Percentiles rank a stretch among this genome's conserved stretches.
Conservation (phyloP, 2,113 vertebrate genomes). For the Hipposideros armiger region DNA sequence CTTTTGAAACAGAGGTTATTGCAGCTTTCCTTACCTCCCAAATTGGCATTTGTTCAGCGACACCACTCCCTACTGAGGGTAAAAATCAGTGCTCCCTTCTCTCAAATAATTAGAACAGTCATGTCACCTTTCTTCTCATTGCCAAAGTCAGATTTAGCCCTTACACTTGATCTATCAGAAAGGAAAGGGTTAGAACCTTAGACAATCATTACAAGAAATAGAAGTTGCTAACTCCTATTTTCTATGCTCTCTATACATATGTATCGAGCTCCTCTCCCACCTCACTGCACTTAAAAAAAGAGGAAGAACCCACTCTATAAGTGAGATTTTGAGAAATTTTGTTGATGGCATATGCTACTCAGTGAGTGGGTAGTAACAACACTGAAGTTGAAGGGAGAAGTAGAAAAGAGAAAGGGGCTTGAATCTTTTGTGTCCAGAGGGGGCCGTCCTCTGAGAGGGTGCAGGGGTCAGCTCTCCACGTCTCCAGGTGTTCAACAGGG, state of each 20-base stretch:
- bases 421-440: not conserved
- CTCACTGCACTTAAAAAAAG: not conserved
- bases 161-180: slow-evolving; percentile 20
- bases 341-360: not conserved
- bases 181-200: not conserved
- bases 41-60: not conserved
- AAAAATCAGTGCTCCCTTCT: not conserved
- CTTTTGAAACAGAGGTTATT: not conserved
- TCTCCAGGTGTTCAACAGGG: not conserved
- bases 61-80: not conserved
- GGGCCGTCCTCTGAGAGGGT: not conserved
- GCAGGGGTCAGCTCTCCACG: not conserved
- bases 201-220: not conserved
- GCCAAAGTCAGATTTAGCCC: slow-evolving; percentile 1
- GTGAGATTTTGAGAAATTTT: not conserved
- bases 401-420: not conserved
- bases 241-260: not conserved
- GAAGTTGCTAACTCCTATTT: not conserved
- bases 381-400: not conserved
- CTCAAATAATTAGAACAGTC: not conserved
- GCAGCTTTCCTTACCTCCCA: not conserved
- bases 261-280: not conserved
- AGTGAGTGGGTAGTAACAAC: not conserved
- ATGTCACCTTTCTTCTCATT: not conserved
- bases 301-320: not conserved